A percentile compares a stretch with the other conserved stretches of the same genome.
Evolutionary conservation across 2,888 invertebrate species (phyloP).

Genomic region (Hesperia comma): DNA sequence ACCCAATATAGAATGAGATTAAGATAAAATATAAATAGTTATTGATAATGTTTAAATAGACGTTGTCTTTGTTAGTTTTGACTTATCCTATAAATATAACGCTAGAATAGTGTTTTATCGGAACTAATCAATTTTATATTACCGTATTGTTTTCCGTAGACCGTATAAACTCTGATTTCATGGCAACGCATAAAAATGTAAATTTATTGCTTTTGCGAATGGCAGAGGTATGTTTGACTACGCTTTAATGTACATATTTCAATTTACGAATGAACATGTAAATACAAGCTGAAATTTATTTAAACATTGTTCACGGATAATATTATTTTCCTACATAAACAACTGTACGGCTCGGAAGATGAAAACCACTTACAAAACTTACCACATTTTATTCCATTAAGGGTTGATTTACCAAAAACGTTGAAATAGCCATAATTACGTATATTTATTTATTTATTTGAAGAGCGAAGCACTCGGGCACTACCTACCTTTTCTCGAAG

Average conservation of each 20-base stretch:
- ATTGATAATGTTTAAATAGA: background rate
- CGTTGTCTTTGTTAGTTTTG: constrained; percentile 28
- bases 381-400: too few relatives aligned
- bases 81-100: constrained; percentile 41
- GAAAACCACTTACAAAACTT: too few relatives aligned
- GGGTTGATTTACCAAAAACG: too few relatives aligned
- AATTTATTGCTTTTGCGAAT: constrained; percentile 45
- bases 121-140: constrained; percentile 60
- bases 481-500: too few relatives aligned
- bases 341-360: background rate
- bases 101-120: constrained; percentile 49
- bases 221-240: constrained; percentile 36
- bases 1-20: too few relatives aligned
- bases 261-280: constrained; percentile 36
- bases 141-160: constrained; percentile 55
- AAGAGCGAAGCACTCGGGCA: too few relatives aligned
- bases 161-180: constrained; percentile 57
- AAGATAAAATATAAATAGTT: too few relatives aligned
- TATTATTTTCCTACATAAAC: background rate
- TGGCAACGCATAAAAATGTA: constrained; percentile 49
- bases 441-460: too few relatives aligned
- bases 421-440: too few relatives aligned
- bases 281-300: constrained; percentile 14
- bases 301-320: constrained; percentile 4
- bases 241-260: constrained; percentile 38